These are phyloP conservation scores for Platyura marginata DNA, from an alignment of 1,140 invertebrate genomes.

Conservation along the genomic window DNA sequence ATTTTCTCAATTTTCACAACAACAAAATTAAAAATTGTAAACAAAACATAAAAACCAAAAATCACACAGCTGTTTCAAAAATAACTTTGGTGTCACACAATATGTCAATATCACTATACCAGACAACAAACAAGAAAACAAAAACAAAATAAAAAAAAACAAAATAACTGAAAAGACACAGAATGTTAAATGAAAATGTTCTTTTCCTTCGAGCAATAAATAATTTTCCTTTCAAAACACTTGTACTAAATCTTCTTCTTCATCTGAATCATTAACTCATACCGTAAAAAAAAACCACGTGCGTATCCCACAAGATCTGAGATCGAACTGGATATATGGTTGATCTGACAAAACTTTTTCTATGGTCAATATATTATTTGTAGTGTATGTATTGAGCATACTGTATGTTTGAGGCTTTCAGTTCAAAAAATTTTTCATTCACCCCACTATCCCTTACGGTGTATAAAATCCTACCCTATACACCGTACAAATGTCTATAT, in stretches of 20 bases:
- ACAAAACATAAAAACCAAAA: no score
- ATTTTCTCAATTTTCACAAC: not conserved
- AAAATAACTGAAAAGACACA: not conserved
- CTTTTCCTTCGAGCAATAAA: no score
- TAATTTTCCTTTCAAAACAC: not conserved
- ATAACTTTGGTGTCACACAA: no score
- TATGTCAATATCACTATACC: no score
- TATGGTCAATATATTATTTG: not conserved
- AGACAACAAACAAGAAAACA: no score
- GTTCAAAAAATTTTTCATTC: not conserved
- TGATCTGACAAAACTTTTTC: not conserved
- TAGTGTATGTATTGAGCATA: not conserved
- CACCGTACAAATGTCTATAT: not conserved
- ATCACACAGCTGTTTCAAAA: no score
- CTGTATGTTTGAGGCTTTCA: not conserved
- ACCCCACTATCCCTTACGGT: not conserved
- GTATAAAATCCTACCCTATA: not conserved
- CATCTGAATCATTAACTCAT: not conserved
- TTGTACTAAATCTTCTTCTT: not conserved
- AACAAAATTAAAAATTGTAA: not conserved
- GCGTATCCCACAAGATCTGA: conserved; percentile 1
- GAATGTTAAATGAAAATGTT: not conserved
- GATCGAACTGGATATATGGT: conserved; percentile 1
- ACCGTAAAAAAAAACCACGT: not conserved
- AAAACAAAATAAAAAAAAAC: not conserved